Evolutionary conservation across 2,113 vertebrate genomes (phyloP), one percentile per base, ranked within the genome.

Genomic region (Andinoacara biseriatus): DNA sequence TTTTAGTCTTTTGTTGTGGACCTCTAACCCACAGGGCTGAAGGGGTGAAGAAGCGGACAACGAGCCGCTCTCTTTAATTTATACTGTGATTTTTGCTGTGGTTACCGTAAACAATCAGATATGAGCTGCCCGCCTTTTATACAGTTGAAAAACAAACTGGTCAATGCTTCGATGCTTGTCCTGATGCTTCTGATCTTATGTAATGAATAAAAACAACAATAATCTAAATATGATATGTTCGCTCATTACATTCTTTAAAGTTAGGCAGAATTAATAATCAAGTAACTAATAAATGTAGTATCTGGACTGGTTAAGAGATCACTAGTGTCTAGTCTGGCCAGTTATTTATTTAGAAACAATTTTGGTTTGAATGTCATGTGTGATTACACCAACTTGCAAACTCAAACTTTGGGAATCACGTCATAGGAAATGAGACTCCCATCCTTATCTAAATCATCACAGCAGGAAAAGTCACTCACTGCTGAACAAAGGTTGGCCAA

Each of bases 381-480:
- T 31, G 46, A 72, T 72, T 72, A 72, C 43, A 72, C 43, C 43
- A 65, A 33, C 35, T 13, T 60, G 8, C 29, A 84, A 85, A 72
- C 9, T 80, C 59, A 76, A 20, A 26, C 2, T 74, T 54, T 63
- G 35, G 14, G 15, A 72, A 18, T 14, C 76, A 3, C 14, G 3
- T 79, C 60, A 80, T 7, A 43, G 8, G 46, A 82, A 20, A 40
- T 54, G 15, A 79, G 46, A 69, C 75, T 76, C 46, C 33, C 26
- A 4, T 38, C 52, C 67, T 72, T 81, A 77, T 87, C 72, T 75
- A 46, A 67, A 82, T 59, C 58, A 85, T 76, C 76, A 46, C 20
- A 62, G 57, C 57, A 87, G 69, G 79, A 90, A 85, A 82, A 86
- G 18, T 79, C 31, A 35, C 31, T 69, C 59, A 78, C 54, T 80